phyloP scores from a whole-genome alignment of 2,888 invertebrate genomes.

The Brachyptera risi region DNA sequence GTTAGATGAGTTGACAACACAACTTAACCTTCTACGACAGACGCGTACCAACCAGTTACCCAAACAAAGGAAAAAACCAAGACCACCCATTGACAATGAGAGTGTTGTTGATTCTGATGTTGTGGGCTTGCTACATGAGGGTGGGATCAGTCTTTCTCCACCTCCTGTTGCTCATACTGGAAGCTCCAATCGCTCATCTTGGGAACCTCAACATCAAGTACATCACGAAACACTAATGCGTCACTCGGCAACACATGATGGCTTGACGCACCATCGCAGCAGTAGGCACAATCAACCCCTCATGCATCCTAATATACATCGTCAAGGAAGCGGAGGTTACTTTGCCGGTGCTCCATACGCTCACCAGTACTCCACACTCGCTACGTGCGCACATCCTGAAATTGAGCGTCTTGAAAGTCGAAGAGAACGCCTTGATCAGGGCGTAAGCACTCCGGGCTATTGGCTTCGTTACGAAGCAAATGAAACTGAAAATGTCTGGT shows the following conservation, averaged over 20 bases:
- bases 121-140: slow-evolving; percentile 21
- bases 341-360: neutral
- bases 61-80: slow-evolving; percentile 49
- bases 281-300: slow-evolving; percentile 5
- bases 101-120: slow-evolving; percentile 25
- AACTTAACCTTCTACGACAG: slow-evolving; percentile 49
- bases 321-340: slow-evolving; percentile 21
- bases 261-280: neutral
- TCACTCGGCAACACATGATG: slow-evolving; percentile 27
- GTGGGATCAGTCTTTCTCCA: slow-evolving; percentile 18
- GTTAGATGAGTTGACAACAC: slow-evolving; percentile 53
- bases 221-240: slow-evolving; percentile 18
- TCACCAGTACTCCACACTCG: slow-evolving; percentile 20
- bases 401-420: slow-evolving; percentile 13
- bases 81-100: slow-evolving; percentile 40
- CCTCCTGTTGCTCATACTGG: neutral
- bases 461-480: slow-evolving; percentile 19
- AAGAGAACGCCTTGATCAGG: slow-evolving; percentile 20
- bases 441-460: slow-evolving; percentile 14
- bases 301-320: slow-evolving; percentile 15
- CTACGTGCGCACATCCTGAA: slow-evolving; percentile 21
- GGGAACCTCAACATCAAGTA: neutral
- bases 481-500: slow-evolving; percentile 16
- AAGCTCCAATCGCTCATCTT: neutral
- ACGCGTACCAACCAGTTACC: slow-evolving; percentile 35